These are phyloP conservation scores for Brachionus asplanchnoidis DNA, from an alignment of 1,140 invertebrate genomes.

Conservation along the genomic window DNA sequence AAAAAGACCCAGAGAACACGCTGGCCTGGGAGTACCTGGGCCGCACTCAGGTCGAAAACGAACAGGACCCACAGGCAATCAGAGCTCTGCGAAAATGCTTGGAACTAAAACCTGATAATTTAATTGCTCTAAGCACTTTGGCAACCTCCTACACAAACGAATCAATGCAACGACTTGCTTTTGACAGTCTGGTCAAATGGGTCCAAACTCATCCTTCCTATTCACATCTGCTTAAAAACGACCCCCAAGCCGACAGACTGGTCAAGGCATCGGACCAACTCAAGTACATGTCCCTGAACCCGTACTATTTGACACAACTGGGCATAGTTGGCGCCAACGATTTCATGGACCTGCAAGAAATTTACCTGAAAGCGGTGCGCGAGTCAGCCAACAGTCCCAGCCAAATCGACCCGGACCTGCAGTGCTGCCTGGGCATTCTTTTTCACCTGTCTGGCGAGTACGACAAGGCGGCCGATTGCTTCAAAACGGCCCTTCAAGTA, in stretches of 20 bases:
- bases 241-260: slow-evolving; percentile 46
- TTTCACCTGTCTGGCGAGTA: slow-evolving; percentile 90
- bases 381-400: neutral
- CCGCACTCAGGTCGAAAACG: slow-evolving; percentile 86
- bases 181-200: slow-evolving; percentile 66
- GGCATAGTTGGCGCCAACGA: slow-evolving; percentile 1
- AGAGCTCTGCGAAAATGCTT: slow-evolving; percentile 73
- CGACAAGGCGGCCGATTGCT: slow-evolving; percentile 93
- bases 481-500: slow-evolving; percentile 77
- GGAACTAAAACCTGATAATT: slow-evolving; percentile 72
- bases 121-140: slow-evolving; percentile 77
- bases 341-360: slow-evolving; percentile 33
- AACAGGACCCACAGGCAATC: slow-evolving; percentile 80
- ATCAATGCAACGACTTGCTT: slow-evolving; percentile 61
- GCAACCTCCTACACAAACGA: slow-evolving; percentile 95
- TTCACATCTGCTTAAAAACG: slow-evolving; percentile 63
- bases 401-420: slow-evolving; percentile 29
- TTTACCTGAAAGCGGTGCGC: slow-evolving; percentile 37
- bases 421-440: slow-evolving; percentile 82
- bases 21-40: slow-evolving; percentile 62
- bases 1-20: slow-evolving; percentile 72
- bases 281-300: neutral
- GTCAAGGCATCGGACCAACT: neutral
- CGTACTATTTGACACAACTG: slow-evolving; percentile 11
- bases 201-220: slow-evolving; percentile 79